Conservation (phyloP, 2,888 invertebrate species). For the Theodoxus fluviatilis region DNA sequence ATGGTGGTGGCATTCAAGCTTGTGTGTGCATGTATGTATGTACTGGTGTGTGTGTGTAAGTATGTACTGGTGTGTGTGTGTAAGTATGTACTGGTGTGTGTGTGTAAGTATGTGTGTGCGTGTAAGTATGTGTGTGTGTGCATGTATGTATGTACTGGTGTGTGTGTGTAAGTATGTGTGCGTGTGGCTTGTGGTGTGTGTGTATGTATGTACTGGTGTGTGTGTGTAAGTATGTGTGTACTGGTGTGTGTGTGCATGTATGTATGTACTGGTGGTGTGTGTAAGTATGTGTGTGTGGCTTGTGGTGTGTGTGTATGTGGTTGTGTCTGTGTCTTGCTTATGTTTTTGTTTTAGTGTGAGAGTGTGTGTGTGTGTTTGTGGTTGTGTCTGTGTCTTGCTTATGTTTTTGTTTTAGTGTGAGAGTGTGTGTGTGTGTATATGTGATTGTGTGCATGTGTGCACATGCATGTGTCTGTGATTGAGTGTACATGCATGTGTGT, state of each 20-base stretch:
- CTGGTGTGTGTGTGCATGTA: background rate
- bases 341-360: background rate
- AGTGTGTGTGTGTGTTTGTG: conserved; percentile 1
- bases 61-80: too few relatives aligned
- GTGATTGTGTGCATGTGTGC: conserved; percentile 4
- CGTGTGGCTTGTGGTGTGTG: too few relatives aligned
- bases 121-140: background rate
- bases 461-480: background rate
- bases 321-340: background rate
- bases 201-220: conserved; percentile 4
- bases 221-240: conserved; percentile 18
- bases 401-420: background rate
- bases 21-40: too few relatives aligned
- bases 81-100: too few relatives aligned
- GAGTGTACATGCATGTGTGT: background rate
- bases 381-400: conserved; percentile 9
- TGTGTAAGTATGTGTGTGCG: conserved; percentile 22
- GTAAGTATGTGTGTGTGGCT: background rate
- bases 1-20: too few relatives aligned
- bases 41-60: too few relatives aligned
- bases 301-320: conserved; percentile 4
- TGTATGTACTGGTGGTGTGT: background rate
- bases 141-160: background rate
- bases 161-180: conserved; percentile 20
- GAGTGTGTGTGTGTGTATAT: background rate